Percentiles rank a stretch among this genome's conserved stretches.
phyloP scores from a whole-genome alignment of 2,113 vertebrate genomes.

The Aviceda subcristata region DNA sequence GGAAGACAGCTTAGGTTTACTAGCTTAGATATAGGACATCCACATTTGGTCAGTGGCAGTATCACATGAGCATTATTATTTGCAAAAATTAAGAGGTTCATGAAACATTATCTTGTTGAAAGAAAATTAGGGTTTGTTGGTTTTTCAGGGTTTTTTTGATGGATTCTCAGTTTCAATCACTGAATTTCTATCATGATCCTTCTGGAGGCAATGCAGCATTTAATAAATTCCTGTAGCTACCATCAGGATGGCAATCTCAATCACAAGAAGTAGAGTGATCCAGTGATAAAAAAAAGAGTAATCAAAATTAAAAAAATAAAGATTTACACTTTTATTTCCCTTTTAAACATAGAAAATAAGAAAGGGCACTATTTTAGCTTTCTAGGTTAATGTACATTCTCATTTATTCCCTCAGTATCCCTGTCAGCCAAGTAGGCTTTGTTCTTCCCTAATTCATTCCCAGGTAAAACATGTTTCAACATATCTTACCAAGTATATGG shows the following conservation, averaged over 20 bases:
- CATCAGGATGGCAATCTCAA: neutral
- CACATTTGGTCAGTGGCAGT: neutral
- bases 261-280: neutral
- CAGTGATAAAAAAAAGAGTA: neutral
- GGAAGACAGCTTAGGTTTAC: neutral
- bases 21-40: neutral
- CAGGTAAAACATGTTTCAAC: neutral
- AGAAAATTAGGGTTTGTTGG: neutral
- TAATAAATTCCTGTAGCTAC: neutral
- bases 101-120: neutral
- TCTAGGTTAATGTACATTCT: neutral
- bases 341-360: neutral
- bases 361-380: neutral
- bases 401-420: neutral
- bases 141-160: neutral
- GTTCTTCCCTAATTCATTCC: neutral
- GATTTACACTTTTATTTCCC: neutral
- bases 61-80: neutral
- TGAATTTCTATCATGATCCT: neutral
- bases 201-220: neutral
- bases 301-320: neutral
- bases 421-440: neutral
- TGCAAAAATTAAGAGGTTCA: neutral
- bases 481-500: neutral
- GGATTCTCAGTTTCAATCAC: neutral